Conservation (phyloP, 1,140 invertebrate genomes). For the Lucilia cuprina region DNA sequence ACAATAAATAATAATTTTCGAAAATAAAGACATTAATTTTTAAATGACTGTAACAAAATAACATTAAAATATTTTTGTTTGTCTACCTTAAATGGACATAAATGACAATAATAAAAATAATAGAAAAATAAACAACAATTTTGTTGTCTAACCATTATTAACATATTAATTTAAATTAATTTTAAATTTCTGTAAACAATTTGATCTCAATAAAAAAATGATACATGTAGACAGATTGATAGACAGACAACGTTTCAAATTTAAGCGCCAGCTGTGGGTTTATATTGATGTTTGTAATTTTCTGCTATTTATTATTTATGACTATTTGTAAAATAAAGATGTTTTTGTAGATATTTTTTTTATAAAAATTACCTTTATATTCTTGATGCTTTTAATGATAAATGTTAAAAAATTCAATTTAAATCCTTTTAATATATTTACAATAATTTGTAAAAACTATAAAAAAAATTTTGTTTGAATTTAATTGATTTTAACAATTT, state of each 20-base stretch:
- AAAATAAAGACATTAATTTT: background rate
- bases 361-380: background rate
- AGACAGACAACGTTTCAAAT: background rate
- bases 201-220: background rate
- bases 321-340: background rate
- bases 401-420: background rate
- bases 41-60: background rate
- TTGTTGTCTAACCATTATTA: background rate
- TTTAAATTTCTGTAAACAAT: background rate
- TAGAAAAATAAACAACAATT: background rate
- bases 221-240: background rate
- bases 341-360: no score
- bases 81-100: background rate
- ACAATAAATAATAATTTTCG: no score
- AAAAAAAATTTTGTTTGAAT: no score
- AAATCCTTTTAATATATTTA: no score
- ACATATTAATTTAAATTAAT: conserved; percentile 12
- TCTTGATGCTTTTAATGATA: background rate
- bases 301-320: background rate
- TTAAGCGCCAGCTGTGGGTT: background rate
- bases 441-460: no score
- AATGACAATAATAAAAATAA: background rate
- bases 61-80: background rate
- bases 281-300: background rate
- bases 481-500: no score